Percentiles rank a stretch among this genome's conserved stretches.
phyloP scores from a whole-genome alignment of 2,888 invertebrate species.

The Halocaridina rubra region DNA sequence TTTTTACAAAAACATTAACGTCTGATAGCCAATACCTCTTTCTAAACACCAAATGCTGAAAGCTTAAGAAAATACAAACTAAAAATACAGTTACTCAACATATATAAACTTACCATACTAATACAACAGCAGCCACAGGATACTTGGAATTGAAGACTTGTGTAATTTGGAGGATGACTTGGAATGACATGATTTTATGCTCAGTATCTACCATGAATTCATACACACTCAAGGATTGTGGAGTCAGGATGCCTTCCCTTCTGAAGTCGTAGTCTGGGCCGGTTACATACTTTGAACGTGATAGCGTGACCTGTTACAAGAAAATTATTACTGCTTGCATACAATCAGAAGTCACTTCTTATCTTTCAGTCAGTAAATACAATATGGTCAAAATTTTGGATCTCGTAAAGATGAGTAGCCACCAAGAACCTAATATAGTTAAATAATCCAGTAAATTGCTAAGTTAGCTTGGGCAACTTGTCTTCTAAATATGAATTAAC shows the following conservation, averaged over 20 bases:
- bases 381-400: not conserved
- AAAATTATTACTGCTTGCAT: not conserved
- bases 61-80: not conserved
- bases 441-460: not conserved
- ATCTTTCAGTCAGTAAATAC: not conserved
- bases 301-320: conserved; percentile 33
- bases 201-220: conserved; percentile 23
- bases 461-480: not conserved
- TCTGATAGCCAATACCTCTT: not conserved
- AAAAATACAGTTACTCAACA: not conserved
- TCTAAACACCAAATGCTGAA: not conserved
- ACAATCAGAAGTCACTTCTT: not conserved
- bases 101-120: conserved; percentile 46
- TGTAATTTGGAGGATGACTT: conserved; percentile 40
- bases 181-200: conserved; percentile 19
- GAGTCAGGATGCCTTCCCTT: conserved; percentile 26
- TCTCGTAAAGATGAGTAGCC: not conserved
- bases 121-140: conserved; percentile 47
- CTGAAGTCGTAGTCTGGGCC: conserved; percentile 48
- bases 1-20: not conserved
- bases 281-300: conserved; percentile 14
- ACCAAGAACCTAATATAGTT: not conserved
- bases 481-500: not conserved
- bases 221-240: conserved; percentile 47
- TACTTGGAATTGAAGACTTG: conserved; percentile 30